These are phyloP conservation scores for Ciconia maguari DNA, from an alignment of 2,113 vertebrate genomes.

Conservation along the genomic window DNA sequence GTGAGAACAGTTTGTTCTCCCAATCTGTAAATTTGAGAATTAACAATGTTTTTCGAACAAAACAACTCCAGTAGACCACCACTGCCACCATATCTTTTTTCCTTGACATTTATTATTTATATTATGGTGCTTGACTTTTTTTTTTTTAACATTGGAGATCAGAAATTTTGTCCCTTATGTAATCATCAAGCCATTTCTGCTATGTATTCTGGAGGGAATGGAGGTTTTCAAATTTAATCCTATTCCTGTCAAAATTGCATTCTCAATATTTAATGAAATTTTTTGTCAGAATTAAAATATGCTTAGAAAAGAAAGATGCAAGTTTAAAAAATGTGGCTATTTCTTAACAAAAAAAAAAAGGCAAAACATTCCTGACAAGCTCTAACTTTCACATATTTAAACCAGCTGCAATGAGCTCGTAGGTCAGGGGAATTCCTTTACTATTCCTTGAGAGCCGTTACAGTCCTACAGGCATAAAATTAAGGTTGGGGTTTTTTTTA, in stretches of 20 bases:
- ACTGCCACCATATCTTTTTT: neutral
- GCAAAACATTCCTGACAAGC: neutral
- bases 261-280: neutral
- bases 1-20: neutral
- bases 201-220: neutral
- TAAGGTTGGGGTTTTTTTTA: accelerated
- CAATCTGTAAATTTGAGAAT: neutral
- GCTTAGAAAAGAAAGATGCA: neutral
- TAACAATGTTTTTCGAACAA: neutral
- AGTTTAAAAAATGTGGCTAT: neutral
- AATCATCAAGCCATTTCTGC: neutral
- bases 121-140: neutral
- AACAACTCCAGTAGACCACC: neutral
- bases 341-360: neutral
- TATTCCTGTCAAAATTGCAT: neutral
- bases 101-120: neutral
- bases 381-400: neutral
- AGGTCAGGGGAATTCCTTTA: neutral
- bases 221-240: neutral
- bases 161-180: neutral
- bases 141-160: neutral
- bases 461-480: neutral
- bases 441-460: neutral
- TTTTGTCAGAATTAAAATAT: neutral
- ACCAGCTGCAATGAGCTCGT: neutral